These are phyloP conservation scores for Scartelaos histophorus DNA, from an alignment of 2,113 vertebrate genomes.

Conservation along the genomic window DNA sequence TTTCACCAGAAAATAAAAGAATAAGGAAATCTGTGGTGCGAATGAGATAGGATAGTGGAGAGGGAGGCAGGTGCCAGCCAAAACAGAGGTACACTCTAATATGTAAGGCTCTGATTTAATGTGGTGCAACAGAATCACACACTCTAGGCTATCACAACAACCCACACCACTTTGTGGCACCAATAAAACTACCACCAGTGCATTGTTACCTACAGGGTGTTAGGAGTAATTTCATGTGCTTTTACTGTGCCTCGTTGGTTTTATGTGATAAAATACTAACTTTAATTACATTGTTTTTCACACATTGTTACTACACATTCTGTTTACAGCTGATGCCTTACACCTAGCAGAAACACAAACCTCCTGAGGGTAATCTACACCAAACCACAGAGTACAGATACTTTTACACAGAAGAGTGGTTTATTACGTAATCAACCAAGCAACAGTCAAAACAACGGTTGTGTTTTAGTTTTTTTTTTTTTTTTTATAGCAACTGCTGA, in stretches of 20 bases:
- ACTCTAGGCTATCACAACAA: background rate
- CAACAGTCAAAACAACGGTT: background rate
- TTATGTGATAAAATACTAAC: background rate
- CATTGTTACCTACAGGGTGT: background rate
- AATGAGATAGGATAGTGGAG: constrained; percentile 6
- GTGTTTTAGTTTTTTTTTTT: background rate
- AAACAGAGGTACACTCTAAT: background rate
- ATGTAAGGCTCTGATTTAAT: background rate
- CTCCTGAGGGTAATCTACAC: background rate
- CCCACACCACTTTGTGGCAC: background rate
- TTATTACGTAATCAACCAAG: background rate
- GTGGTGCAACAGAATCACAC: constrained; percentile 8
- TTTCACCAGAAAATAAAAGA: constrained; percentile 37
- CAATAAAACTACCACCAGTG: background rate
- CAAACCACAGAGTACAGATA: background rate
- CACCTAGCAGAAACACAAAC: background rate
- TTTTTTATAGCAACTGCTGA: background rate
- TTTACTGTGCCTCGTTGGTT: background rate
- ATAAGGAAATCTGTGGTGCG: constrained; percentile 19
- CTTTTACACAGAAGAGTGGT: background rate
- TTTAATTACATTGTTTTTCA: background rate
- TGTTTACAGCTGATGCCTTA: background rate
- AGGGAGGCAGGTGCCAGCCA: constrained; percentile 1
- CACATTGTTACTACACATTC: background rate
- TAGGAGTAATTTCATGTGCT: background rate